Evolutionary conservation across 2,888 invertebrate genomes (phyloP).

Genomic region (Chrysomela aeneicollis): DNA sequence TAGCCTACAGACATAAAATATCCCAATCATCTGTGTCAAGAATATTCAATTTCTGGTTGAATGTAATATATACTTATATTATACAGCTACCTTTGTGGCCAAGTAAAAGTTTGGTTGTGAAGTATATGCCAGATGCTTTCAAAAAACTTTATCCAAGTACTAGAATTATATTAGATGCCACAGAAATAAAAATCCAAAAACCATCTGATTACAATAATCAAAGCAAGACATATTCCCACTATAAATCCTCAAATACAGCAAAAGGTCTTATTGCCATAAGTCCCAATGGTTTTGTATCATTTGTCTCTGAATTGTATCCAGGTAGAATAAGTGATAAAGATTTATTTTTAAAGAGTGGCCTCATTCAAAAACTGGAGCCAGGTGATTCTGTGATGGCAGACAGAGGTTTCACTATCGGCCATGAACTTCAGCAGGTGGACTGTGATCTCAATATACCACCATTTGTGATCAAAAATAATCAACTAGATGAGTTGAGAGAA

Average conservation of each 20-base stretch:
- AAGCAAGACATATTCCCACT: conserved; percentile 1
- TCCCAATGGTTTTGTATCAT: conserved; percentile 18
- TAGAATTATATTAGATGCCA: no score
- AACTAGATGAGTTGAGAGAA: background rate
- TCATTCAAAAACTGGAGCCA: conserved; percentile 1
- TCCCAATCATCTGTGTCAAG: background rate
- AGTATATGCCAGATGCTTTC: background rate
- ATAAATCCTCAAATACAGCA: conserved; percentile 12
- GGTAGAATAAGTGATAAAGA: conserved; percentile 13
- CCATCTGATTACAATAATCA: conserved; percentile 4
- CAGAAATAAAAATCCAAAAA: background rate
- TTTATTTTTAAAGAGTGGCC: conserved; percentile 10
- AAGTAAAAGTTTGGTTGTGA: background rate
- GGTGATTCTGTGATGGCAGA: conserved; percentile 17
- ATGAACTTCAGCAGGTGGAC: conserved; percentile 4
- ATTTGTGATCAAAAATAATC: conserved; percentile 1
- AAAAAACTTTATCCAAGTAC: no score
- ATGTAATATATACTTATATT: background rate
- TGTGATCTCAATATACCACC: conserved; percentile 18
- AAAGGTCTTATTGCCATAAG: conserved; percentile 14
- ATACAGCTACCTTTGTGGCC: background rate
- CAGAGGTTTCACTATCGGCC: conserved; percentile 12
- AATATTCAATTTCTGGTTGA: background rate
- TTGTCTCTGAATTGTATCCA: conserved; percentile 13
- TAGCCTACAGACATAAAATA: background rate